Evolutionary conservation across 2,113 vertebrate genomes (phyloP).

Genomic region (Vireo altiloquus): DNA sequence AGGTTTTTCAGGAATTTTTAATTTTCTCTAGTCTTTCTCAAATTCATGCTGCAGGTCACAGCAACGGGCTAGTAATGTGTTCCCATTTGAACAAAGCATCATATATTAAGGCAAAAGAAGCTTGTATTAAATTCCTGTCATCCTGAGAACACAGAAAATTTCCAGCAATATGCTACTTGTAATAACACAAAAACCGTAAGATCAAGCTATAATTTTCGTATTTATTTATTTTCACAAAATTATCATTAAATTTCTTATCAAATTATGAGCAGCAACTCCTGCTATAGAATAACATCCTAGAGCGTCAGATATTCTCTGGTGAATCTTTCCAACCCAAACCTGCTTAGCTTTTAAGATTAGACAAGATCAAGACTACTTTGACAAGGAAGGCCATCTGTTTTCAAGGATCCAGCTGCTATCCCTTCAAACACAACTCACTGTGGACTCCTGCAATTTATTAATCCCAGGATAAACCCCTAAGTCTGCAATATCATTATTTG

Average conservation of each 20-base stretch:
- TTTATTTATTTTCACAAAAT: slow-evolving; percentile 6
- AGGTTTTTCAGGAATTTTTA: neutral
- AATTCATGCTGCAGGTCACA: neutral
- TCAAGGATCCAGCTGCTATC: slow-evolving; percentile 59
- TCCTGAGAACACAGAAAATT: neutral
- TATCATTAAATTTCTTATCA: neutral
- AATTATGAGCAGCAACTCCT: neutral
- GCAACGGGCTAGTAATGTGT: neutral
- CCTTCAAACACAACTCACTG: slow-evolving; percentile 51
- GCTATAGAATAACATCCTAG: neutral
- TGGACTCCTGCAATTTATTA: slow-evolving; percentile 54
- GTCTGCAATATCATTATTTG: slow-evolving; percentile 55
- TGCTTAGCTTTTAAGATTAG: slow-evolving; percentile 63
- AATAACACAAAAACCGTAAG: neutral
- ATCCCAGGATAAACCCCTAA: slow-evolving; percentile 61
- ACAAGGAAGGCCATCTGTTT: slow-evolving; percentile 62
- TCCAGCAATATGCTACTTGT: neutral
- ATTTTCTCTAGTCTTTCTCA: neutral
- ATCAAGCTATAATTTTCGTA: neutral
- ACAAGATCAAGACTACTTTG: slow-evolving; percentile 61
- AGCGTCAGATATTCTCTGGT: slow-evolving; percentile 21
- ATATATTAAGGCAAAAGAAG: neutral
- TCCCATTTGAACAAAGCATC: neutral
- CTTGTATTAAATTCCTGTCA: neutral
- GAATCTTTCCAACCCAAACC: slow-evolving; percentile 34